These are phyloP conservation scores for Ypsolopha sequella DNA, from an alignment of 2,888 invertebrate genomes.

Conservation along the genomic window DNA sequence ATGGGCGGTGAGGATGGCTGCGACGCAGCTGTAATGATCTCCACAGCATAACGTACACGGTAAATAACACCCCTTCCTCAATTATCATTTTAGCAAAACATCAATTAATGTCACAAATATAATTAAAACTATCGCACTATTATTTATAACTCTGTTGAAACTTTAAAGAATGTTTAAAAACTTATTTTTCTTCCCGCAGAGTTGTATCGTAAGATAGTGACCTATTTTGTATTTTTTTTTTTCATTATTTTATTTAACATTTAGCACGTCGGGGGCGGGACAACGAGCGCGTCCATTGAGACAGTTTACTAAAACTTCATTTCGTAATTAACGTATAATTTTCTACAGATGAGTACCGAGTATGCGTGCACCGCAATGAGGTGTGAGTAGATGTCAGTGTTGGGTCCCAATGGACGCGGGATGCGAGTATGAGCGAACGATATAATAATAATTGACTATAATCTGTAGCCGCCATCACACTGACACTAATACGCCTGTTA, in stretches of 20 bases:
- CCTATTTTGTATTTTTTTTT: slow-evolving; percentile 14
- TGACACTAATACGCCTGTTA: background rate
- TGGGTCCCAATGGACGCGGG: background rate
- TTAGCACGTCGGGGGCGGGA: slow-evolving; percentile 36
- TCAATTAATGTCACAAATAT: slow-evolving; percentile 65
- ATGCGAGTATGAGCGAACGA: slow-evolving; percentile 6
- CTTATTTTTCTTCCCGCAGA: slow-evolving; percentile 33
- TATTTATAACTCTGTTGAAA: slow-evolving; percentile 52
- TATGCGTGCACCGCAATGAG: background rate
- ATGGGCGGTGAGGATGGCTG: too few relatives aligned
- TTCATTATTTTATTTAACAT: slow-evolving; percentile 20
- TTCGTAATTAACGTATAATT: too few relatives aligned
- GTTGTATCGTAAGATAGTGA: slow-evolving; percentile 44
- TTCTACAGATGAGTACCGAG: too few relatives aligned
- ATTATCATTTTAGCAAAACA: slow-evolving; percentile 65
- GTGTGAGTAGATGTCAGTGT: background rate
- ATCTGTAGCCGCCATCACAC: slow-evolving; percentile 27
- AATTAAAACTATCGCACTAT: slow-evolving; percentile 67
- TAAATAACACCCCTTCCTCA: too few relatives aligned
- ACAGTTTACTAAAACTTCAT: too few relatives aligned
- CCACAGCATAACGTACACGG: too few relatives aligned
- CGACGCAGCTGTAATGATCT: too few relatives aligned
- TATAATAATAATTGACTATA: slow-evolving; percentile 63
- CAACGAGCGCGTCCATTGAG: slow-evolving; percentile 16
- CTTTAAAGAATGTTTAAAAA: slow-evolving; percentile 26